Base-by-base conservation (phyloP, 1,140 invertebrate genomes). In the Bombus huntii region DNA sequence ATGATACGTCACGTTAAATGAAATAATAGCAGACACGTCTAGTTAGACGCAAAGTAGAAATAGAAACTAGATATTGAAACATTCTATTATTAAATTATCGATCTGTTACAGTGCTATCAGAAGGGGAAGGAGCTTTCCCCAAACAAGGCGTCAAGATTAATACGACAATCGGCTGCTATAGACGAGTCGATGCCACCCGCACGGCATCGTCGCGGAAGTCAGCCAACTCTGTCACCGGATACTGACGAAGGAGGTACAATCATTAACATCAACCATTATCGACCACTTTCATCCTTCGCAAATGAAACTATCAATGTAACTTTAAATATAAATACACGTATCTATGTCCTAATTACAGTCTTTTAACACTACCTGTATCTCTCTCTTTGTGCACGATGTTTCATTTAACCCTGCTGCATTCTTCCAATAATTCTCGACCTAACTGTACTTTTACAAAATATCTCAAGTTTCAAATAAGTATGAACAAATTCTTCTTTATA, bases 81-180 rank as follows among this genome's bases (percentile, higher is more conserved):
- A 4, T 34, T 12, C 2, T 39, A 25, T 8, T 10, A 34, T 6
- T 65, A 10, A 71, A 57, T 70, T 34, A 73, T 74, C 10, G 65
- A 79, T 65, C 18, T 76, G 66, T 90, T 88, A 18, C 89, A 95
- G 94, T 95, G 95, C 83, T 95, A 94, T 74, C 95, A 94, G 65
- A 95, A 95, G 79, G 90, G 88, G 10, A 95, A 95, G 53, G 97
- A 98, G 93, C 95, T 97, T 15, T 96, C 96, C 39, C 96, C 96
- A 3, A 96, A 94, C 85, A 97, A 97, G 92, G 94, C 97, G 68
- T 97, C 97, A 76, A 96, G 98, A 75, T 95, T 98, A 72, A 97
- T 97, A 90, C 96, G 98, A 66, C 98, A 98, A 95, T 97, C 97
- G 18, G 98, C 98, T 10, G 97, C 98, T 68, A 98, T 98, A 93